Evolutionary conservation across 2,113 vertebrate genomes (phyloP).

Genomic region (Callospermophilus lateralis): DNA sequence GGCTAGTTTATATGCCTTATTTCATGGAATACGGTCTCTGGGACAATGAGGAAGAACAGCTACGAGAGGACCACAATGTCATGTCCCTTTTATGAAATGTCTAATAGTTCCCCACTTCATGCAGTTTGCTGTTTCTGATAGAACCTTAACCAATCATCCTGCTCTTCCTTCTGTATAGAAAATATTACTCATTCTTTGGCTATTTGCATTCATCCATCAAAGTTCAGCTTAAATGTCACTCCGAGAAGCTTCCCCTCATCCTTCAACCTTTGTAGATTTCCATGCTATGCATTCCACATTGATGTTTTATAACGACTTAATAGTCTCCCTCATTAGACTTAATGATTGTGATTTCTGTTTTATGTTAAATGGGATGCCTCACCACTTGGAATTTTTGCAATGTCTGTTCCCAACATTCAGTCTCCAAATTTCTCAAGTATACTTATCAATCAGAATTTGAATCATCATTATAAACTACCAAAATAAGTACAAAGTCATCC

Average conservation of each 20-base stretch:
- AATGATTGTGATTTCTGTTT: background rate
- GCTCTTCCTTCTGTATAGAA: no score
- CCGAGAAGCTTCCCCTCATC: background rate
- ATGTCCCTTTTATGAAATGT: background rate
- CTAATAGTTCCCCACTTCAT: background rate
- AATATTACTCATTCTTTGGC: background rate
- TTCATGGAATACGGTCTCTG: background rate
- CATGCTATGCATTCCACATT: background rate
- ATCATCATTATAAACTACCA: background rate
- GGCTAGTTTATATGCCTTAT: background rate
- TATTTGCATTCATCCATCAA: background rate
- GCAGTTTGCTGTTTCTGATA: background rate
- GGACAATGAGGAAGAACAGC: background rate
- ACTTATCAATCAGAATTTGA: background rate
- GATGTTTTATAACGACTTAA: background rate
- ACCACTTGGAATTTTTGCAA: background rate
- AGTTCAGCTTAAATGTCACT: background rate
- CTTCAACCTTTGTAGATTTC: no score
- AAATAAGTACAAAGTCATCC: background rate
- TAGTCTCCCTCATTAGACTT: background rate
- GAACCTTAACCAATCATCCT: background rate
- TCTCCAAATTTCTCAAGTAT: background rate
- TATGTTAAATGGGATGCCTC: background rate
- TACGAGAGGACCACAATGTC: background rate
- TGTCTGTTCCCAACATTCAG: background rate